Percentiles rank a stretch among this genome's conserved stretches.
Evolutionary conservation across 1,140 invertebrate species (phyloP).

Genomic region (Cotesia vestalis): DNA sequence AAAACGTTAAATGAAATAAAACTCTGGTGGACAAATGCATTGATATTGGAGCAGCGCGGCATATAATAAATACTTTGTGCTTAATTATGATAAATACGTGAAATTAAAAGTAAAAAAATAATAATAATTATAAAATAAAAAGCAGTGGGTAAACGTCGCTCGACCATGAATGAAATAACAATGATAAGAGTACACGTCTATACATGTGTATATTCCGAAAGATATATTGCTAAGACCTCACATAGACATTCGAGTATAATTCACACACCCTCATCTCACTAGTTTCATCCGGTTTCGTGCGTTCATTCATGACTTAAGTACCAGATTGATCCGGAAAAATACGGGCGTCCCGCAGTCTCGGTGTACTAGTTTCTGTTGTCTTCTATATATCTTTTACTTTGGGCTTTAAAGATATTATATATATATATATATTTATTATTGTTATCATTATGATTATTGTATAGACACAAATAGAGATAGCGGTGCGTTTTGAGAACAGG

Average conservation of each 20-base stretch:
- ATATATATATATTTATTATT: background rate
- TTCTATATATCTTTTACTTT: background rate
- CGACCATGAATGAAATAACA: too few relatives aligned
- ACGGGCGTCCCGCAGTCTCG: slow-evolving; percentile 50
- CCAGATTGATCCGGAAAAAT: slow-evolving; percentile 49
- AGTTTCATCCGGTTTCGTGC: slow-evolving; percentile 34
- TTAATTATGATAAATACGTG: too few relatives aligned
- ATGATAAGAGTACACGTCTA: background rate
- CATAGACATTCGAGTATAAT: slow-evolving; percentile 24
- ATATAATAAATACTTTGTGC: too few relatives aligned
- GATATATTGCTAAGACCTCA: slow-evolving; percentile 2
- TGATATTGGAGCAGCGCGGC: too few relatives aligned
- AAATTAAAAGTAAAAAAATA: too few relatives aligned
- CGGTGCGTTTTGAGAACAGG: background rate
- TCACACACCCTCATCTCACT: slow-evolving; percentile 30
- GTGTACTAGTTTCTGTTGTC: slow-evolving; percentile 9
- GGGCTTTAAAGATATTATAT: background rate
- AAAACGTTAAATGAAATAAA: too few relatives aligned
- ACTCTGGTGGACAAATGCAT: too few relatives aligned
- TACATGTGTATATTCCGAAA: background rate
- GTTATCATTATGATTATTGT: background rate
- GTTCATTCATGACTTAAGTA: slow-evolving; percentile 38
- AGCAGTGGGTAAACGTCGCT: too few relatives aligned
- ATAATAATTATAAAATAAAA: too few relatives aligned
- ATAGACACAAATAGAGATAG: too few relatives aligned